Conservation (phyloP, 2,888 invertebrate species). For the Drosophila antonietae region DNA sequence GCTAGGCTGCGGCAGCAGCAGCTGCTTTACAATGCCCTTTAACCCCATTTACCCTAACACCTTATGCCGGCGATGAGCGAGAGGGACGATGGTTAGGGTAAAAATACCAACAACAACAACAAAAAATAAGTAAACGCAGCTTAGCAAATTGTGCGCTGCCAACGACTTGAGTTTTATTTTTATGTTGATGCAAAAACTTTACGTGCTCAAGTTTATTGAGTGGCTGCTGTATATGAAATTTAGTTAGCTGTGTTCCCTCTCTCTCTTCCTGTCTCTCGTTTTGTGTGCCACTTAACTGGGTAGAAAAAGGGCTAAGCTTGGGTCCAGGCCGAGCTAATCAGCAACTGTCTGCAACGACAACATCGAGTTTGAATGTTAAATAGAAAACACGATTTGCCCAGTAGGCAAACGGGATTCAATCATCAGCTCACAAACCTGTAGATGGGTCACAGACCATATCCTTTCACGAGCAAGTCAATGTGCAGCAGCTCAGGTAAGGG, state of each 20-base stretch:
- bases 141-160: constrained; percentile 64
- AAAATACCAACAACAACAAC: constrained; percentile 20
- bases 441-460: constrained; percentile 1
- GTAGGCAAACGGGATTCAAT: constrained; percentile 1
- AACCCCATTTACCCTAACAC: constrained; percentile 14
- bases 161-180: constrained; percentile 70
- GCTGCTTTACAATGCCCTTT: constrained; percentile 26
- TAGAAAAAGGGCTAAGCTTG: constrained; percentile 37
- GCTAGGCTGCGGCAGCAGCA: constrained; percentile 22
- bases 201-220: constrained; percentile 70
- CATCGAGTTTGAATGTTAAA: constrained; percentile 31
- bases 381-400: constrained; percentile 3
- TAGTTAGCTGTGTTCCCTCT: constrained; percentile 4
- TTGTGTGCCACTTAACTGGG: constrained; percentile 43
- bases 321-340: constrained; percentile 43
- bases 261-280: not conserved
- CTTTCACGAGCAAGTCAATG: not conserved
- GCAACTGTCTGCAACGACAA: constrained; percentile 18
- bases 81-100: not conserved
- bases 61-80: not conserved
- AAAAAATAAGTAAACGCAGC: constrained; percentile 63
- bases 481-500: not conserved
- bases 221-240: constrained; percentile 42
- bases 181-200: constrained; percentile 71
- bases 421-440: not conserved